Conservation (phyloP, 2,113 vertebrate genomes). For the Silurus asotus region DNA sequence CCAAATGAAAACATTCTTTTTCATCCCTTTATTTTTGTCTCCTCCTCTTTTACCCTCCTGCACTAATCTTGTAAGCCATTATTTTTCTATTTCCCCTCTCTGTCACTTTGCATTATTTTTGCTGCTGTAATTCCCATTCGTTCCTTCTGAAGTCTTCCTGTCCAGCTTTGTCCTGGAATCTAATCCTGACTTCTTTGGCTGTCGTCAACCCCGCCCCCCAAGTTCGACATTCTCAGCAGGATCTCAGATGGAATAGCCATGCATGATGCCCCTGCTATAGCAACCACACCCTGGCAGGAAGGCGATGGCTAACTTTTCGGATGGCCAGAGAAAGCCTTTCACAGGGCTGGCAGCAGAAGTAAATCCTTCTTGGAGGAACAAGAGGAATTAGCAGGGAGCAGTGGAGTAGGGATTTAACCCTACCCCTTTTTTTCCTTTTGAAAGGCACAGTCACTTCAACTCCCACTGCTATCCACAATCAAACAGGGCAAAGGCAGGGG, state of each 20-base stretch:
- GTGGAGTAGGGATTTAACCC: conserved; percentile 89
- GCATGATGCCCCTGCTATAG: conserved; percentile 90
- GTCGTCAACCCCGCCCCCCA: conserved; percentile 72
- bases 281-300: conserved; percentile 92
- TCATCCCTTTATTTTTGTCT: conserved; percentile 68
- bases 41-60: conserved; percentile 69
- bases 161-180: conserved; percentile 81
- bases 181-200: conserved; percentile 87
- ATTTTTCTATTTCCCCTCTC: conserved; percentile 93
- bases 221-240: conserved; percentile 79
- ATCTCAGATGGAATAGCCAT: conserved; percentile 82
- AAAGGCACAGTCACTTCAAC: conserved; percentile 88
- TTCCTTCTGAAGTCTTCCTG: conserved; percentile 92
- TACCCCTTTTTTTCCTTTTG: conserved; percentile 84
- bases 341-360: conserved; percentile 86
- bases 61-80: conserved; percentile 84
- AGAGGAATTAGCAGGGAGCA: conserved; percentile 90
- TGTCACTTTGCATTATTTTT: conserved; percentile 93
- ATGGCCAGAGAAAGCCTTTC: conserved; percentile 85
- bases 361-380: conserved; percentile 95
- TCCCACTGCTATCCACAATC: conserved; percentile 89
- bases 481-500: conserved; percentile 72
- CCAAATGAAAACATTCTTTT: conserved; percentile 86
- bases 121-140: conserved; percentile 92
- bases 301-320: conserved; percentile 83